phyloP scores from a whole-genome alignment of 2,113 vertebrate species.

The Hystrix brachyura region DNA sequence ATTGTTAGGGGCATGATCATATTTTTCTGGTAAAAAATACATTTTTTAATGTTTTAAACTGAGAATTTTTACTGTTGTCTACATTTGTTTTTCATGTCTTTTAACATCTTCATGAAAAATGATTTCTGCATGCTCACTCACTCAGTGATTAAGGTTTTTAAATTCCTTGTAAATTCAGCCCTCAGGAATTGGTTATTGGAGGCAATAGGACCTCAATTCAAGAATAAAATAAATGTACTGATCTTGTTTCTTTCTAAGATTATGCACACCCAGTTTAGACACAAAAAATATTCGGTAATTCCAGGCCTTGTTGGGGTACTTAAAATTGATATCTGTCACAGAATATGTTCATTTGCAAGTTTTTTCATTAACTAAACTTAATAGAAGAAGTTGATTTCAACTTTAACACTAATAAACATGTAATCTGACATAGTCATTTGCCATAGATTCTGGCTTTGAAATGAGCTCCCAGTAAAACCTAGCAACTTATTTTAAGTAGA shows the following conservation, averaged over 20 bases:
- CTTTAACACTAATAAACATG: background rate
- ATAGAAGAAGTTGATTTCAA: background rate
- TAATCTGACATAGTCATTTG: background rate
- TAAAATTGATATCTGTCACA: background rate
- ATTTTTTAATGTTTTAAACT: background rate
- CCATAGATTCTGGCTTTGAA: background rate
- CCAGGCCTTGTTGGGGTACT: background rate
- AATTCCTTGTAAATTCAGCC: background rate
- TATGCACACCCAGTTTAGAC: background rate
- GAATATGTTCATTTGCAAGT: background rate
- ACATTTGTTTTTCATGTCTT: background rate
- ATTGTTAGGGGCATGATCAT: background rate
- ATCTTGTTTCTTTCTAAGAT: background rate
- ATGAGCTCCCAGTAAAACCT: background rate
- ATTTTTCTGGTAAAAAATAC: background rate
- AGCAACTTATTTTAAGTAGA: background rate
- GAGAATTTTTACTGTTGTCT: background rate
- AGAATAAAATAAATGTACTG: background rate
- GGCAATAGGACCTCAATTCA: background rate
- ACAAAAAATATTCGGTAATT: background rate
- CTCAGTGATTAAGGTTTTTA: background rate
- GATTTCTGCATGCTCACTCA: background rate
- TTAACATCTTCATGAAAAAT: background rate
- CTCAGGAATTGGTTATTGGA: background rate
- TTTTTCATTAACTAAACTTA: background rate